A percentile compares a stretch with the other conserved stretches of the same genome.
Conservation (phyloP, 2,113 vertebrate genomes). For the Hippoglossus stenolepis region DNA sequence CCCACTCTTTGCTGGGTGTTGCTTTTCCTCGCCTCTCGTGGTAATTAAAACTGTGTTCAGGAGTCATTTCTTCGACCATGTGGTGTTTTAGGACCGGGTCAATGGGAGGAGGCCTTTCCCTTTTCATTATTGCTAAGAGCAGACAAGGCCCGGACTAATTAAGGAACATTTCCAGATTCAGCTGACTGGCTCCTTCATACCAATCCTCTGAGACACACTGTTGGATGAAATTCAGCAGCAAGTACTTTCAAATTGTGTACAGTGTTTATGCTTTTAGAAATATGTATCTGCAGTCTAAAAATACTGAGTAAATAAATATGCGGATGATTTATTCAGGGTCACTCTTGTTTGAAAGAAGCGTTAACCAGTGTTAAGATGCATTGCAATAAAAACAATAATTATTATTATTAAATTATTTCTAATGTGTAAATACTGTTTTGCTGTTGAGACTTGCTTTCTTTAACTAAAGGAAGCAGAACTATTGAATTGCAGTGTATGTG, state of each 20-base stretch:
- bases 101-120: slow-evolving; percentile 18
- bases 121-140: slow-evolving; percentile 45
- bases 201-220: slow-evolving; percentile 9
- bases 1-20: slow-evolving; percentile 15
- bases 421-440: background rate
- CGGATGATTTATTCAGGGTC: background rate
- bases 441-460: background rate
- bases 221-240: slow-evolving; percentile 9
- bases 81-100: slow-evolving; percentile 17
- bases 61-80: background rate
- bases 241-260: background rate
- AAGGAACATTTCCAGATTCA: slow-evolving; percentile 52
- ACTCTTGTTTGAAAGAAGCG: background rate
- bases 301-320: background rate
- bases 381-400: background rate
- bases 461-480: background rate
- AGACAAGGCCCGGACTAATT: slow-evolving; percentile 55
- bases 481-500: background rate
- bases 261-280: background rate
- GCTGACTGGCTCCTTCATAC: slow-evolving; percentile 36
- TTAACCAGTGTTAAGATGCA: background rate
- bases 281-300: background rate
- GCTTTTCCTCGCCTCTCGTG: slow-evolving; percentile 4
- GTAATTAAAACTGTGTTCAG: slow-evolving; percentile 43
- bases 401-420: background rate